Percentiles rank a stretch among this genome's conserved stretches.
These are phyloP conservation scores for Nothoprocta perdicaria DNA, from an alignment of 2,113 vertebrate genomes.

Conservation along the genomic window DNA sequence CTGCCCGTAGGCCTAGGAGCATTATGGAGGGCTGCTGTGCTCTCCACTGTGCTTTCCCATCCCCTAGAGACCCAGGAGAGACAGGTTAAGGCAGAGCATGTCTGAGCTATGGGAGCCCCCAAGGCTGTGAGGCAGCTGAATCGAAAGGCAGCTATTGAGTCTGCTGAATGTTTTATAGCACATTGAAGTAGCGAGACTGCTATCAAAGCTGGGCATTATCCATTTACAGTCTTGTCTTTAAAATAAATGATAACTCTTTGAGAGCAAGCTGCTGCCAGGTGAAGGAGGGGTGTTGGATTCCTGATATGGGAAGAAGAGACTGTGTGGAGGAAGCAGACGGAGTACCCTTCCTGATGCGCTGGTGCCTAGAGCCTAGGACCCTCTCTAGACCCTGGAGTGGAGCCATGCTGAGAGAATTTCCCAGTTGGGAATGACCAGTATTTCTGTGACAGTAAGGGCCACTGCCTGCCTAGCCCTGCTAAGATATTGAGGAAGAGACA, in stretches of 20 bases:
- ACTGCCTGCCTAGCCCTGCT: background rate
- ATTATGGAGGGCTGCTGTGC: background rate
- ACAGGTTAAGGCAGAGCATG: background rate
- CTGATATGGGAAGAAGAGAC: background rate
- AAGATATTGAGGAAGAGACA: background rate
- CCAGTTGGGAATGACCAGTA: background rate
- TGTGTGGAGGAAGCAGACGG: background rate
- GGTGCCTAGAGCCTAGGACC: background rate
- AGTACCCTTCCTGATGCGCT: background rate
- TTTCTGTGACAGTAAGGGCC: background rate
- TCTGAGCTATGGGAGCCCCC: background rate
- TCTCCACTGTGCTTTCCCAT: background rate
- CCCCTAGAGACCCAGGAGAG: background rate
- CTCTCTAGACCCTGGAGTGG: background rate
- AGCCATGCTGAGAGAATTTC: background rate
- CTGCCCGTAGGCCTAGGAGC: background rate
- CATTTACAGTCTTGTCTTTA: conserved; percentile 29
- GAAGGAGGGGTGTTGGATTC: background rate
- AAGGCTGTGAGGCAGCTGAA: background rate
- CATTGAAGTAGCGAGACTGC: background rate
- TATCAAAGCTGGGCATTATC: conserved; percentile 2
- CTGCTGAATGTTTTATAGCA: conserved; percentile 32
- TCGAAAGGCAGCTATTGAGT: conserved; percentile 2
- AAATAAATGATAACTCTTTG: background rate
- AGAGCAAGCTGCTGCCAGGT: background rate